These are phyloP conservation scores for Sebastes aleutianus DNA, from an alignment of 2,797 vertebrate genomes.

Conservation along the genomic window DNA sequence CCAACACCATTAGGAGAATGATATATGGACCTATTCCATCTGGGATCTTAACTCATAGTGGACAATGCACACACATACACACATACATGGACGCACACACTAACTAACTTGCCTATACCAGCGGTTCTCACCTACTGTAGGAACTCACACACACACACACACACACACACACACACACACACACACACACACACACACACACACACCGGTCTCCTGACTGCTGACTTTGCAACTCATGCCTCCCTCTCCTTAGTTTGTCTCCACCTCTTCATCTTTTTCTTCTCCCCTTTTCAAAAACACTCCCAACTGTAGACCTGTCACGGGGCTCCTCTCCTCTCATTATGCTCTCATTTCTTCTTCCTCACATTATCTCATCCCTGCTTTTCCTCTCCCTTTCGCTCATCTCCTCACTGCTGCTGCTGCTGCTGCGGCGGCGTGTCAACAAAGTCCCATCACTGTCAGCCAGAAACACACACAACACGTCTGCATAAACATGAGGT, in stretches of 20 bases:
- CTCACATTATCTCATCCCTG: constrained; percentile 11
- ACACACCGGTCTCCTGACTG: constrained; percentile 34
- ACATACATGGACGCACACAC: background rate
- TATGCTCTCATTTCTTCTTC: background rate
- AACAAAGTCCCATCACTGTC: constrained; percentile 41
- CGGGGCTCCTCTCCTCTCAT: constrained; percentile 5
- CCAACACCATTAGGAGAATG: constrained; percentile 67
- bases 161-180: background rate
- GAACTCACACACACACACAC: constrained; percentile 9
- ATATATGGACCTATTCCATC: constrained; percentile 66
- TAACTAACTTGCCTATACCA: constrained; percentile 5
- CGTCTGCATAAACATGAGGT: constrained; percentile 29
- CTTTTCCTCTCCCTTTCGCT: background rate
- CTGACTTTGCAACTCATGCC: constrained; percentile 58
- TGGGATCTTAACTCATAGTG: constrained; percentile 48
- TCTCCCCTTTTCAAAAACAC: constrained; percentile 38
- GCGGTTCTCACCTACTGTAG: background rate
- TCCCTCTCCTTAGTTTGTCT: constrained; percentile 30
- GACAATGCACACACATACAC: constrained; percentile 15
- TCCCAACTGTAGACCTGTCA: constrained; percentile 29
- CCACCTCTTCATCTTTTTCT: constrained; percentile 17
- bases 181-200: background rate
- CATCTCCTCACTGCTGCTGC: background rate
- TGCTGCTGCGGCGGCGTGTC: background rate
- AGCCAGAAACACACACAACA: constrained; percentile 20